These are phyloP conservation scores for Anarsia innoxiella DNA, from an alignment of 2,888 invertebrate genomes.

Conservation along the genomic window DNA sequence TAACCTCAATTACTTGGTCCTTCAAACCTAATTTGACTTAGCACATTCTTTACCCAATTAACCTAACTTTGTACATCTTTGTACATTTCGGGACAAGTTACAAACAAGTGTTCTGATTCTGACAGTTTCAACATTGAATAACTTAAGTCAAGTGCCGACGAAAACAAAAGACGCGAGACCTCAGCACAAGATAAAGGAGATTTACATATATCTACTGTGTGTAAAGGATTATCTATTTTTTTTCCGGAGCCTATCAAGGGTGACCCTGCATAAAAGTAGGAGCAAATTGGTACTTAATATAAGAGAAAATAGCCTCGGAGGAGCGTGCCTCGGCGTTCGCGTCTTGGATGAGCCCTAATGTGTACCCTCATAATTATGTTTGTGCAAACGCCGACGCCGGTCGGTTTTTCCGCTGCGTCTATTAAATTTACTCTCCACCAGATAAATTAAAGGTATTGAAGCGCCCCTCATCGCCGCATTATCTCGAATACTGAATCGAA, in stretches of 20 bases:
- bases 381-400: slow-evolving; percentile 21
- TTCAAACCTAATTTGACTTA: no score
- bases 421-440: slow-evolving; percentile 24
- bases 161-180: no score
- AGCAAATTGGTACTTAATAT: slow-evolving; percentile 6
- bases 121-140: no score
- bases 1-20: no score
- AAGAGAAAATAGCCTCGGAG: slow-evolving; percentile 4
- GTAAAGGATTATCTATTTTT: no score
- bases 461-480: slow-evolving; percentile 35
- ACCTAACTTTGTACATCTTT: no score
- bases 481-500: slow-evolving; percentile 43
- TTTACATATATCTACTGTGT: no score
- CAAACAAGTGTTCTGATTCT: not conserved
- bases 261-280: slow-evolving; percentile 1
- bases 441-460: slow-evolving; percentile 18
- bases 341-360: slow-evolving; percentile 26
- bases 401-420: slow-evolving; percentile 24
- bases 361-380: slow-evolving; percentile 37
- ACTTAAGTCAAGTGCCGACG: no score
- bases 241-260: not conserved
- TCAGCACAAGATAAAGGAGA: no score
- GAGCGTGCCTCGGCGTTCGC: slow-evolving; percentile 27
- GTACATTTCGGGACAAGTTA: no score
- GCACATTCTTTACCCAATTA: no score